Base-by-base conservation (phyloP, 2,888 invertebrate species). In the Phengaris alcon region DNA sequence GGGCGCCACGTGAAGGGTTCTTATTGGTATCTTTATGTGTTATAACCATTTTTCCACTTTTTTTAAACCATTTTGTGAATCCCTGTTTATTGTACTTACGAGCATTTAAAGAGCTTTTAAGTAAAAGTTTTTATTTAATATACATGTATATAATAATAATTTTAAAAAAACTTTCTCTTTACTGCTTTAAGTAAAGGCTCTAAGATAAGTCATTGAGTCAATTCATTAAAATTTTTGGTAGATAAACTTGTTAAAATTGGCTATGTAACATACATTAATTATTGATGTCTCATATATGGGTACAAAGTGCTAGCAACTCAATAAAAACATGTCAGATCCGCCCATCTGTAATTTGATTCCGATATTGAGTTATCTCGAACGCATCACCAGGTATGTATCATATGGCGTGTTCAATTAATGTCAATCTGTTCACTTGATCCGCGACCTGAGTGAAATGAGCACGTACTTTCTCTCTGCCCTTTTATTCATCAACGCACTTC, bases 321-420 rank as follows among this genome's bases (percentile, higher is more conserved):
- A 44, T 64, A 35, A 64, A 64, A 35, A 64, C 64, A 64, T 64
- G 64, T 64, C 64, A 64, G 64, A 44, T 64, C 64, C 64, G 64
- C 64, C 64, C 64, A 64, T 64, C 64, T 10, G 64, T 64, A 44
- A 64, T 64, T 64, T 64, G 64, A 64, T 64, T 64, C 64, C 64
- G 35, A 64, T 64, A 64, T 64, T 64, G 64, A 64, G 64, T 64
- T 64, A 64, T 64, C 35, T 64, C 64, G 12, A 35, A 6, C 13
- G 12, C 64, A 12, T 64, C 64, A 82, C 82, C 89, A 87, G 88
- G 87, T 87, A 84, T 84, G 85, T 86, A 87, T 90, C 87, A 81
- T 82, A 86, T 90, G 89, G 87, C 90, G 82, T 35, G 68, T 13
- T 35, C 15, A 52, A 72, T 72, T 72, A 72, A 54, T 35, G 52